phyloP scores from a whole-genome alignment of 2,888 invertebrate species.

The Lepas anatifera region DNA sequence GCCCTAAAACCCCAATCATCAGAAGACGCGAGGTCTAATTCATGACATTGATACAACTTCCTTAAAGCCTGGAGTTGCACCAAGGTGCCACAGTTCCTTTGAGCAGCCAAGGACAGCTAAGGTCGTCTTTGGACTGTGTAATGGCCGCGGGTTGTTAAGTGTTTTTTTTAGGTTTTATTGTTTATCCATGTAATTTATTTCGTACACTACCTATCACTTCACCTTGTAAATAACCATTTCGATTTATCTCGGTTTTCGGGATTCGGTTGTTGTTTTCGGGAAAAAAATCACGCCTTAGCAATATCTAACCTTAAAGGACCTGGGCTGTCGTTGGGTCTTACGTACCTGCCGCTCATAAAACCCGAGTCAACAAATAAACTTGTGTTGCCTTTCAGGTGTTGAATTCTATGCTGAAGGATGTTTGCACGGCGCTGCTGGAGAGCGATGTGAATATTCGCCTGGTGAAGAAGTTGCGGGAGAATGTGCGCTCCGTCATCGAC shows the following conservation, averaged over 20 bases:
- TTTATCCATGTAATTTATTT: too few relatives aligned
- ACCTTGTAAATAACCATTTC: background rate
- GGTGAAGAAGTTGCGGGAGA: conserved; percentile 69
- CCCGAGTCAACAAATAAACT: too few relatives aligned
- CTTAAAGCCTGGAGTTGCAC: too few relatives aligned
- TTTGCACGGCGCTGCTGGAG: conserved; percentile 91
- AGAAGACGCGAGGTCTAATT: too few relatives aligned
- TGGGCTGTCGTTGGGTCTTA: background rate
- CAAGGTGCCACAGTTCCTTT: too few relatives aligned
- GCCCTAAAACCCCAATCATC: too few relatives aligned
- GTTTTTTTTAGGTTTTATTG: too few relatives aligned
- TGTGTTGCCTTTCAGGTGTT: conserved; percentile 52
- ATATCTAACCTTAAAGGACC: background rate
- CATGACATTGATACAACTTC: too few relatives aligned
- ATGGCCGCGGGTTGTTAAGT: too few relatives aligned
- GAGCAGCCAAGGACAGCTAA: too few relatives aligned
- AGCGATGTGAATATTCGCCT: conserved; percentile 90
- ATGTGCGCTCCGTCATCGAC: conserved; percentile 71
- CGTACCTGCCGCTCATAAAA: background rate
- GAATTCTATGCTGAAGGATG: conserved; percentile 98
- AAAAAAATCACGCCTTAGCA: background rate
- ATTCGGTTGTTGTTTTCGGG: background rate
- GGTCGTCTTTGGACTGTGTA: too few relatives aligned
- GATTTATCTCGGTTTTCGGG: background rate
- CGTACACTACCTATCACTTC: too few relatives aligned